Base-by-base conservation (phyloP, 2,797 vertebrate genomes). In the Sebastes variabilis region DNA sequence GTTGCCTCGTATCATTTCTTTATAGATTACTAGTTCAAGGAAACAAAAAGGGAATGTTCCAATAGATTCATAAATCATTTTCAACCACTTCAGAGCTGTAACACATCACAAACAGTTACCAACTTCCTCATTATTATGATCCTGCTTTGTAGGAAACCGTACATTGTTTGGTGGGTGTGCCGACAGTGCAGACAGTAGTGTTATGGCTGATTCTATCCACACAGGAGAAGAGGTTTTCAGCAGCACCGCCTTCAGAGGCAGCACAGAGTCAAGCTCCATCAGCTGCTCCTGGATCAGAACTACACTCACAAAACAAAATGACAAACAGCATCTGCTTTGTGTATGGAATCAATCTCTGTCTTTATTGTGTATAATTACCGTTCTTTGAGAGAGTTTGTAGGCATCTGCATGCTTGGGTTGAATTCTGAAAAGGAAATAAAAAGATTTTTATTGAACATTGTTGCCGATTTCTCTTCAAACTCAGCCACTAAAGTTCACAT, bases 351-450 rank as follows among this genome's bases (percentile, higher is more conserved):
- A 25, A 11, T 65, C n/a, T 60, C 5, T 32, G 24, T 1, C 3
- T 60, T 38, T 3, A 64, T 5, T 42, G 34, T 54, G n/a, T 34
- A 24, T 68, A 69, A 83, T 95, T 96, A 97, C 97, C 96, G 59
- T 91, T 96, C 65, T 91, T 79, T 81, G 93, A 94, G 72, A 97
- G 92, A 65, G 92, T 96, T 71, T 93, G 91, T 68, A 97, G 91
- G 83, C 96, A 97, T 93, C 94, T 89, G 86, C 96, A 97, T 1
- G 96, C 96, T 90, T 97, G 96, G 81, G 93, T 94, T 81, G 95
- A 95, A 90, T 97, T 95, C 96, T 97, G 91, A 22, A 89, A 90
- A 82, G 18, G 87, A 89, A 72, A 84, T 65, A 74, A 25, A 2
- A 24, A 25, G 1, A 8, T 56, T 38, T 66, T 4, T 3, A n/a